Conservation (phyloP, 2,113 vertebrate genomes). For the Nematolebias whitei region DNA sequence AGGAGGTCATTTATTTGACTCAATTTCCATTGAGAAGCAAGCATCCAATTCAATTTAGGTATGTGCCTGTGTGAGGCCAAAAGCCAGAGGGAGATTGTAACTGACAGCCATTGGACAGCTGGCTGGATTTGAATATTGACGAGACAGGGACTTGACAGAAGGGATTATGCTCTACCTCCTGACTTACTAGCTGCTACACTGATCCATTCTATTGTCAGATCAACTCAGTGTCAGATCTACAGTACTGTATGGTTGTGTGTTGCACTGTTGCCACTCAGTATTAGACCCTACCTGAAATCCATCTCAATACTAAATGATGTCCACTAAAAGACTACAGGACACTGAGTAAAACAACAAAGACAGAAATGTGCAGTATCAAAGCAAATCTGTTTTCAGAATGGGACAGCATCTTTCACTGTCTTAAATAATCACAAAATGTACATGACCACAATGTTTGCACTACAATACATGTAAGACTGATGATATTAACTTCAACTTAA, state of each 20-base stretch:
- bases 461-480: constrained; percentile 1
- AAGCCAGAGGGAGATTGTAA: constrained; percentile 75
- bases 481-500: neutral
- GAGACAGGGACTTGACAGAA: constrained; percentile 80
- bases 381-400: constrained; percentile 33
- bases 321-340: constrained; percentile 60
- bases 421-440: constrained; percentile 20
- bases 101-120: constrained; percentile 78
- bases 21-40: constrained; percentile 75
- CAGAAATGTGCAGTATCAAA: constrained; percentile 46
- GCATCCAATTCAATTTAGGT: constrained; percentile 81
- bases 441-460: constrained; percentile 14
- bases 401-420: constrained; percentile 1
- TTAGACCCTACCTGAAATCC: constrained; percentile 72
- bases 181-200: constrained; percentile 73
- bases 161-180: constrained; percentile 77
- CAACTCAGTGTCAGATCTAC: constrained; percentile 76
- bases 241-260: constrained; percentile 69
- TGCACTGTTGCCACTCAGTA: constrained; percentile 67
- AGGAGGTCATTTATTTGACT: constrained; percentile 68
- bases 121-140: constrained; percentile 81
- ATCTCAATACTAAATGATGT: constrained; percentile 71
- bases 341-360: constrained; percentile 43
- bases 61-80: constrained; percentile 68
- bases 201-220: constrained; percentile 80